Evolutionary conservation across 1,140 invertebrate genomes (phyloP).

Genomic region (Mercenaria mercenaria): DNA sequence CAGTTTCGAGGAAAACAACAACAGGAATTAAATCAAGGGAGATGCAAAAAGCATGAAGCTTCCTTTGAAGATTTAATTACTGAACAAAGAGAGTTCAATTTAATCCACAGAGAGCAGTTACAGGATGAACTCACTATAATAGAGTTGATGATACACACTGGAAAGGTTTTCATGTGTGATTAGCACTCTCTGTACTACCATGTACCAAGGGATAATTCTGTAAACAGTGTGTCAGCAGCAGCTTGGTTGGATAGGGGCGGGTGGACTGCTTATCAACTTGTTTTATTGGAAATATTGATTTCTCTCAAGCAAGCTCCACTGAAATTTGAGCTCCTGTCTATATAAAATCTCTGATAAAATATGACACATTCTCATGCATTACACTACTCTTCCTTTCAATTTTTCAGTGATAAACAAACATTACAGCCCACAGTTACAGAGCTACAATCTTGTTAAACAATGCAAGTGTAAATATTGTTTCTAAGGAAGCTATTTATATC

Average conservation of each 20-base stretch:
- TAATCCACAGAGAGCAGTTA: not conserved
- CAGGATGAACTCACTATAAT: not conserved
- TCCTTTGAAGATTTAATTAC: slow-evolving; percentile 3
- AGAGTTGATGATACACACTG: not conserved
- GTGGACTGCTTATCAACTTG: slow-evolving; percentile 3
- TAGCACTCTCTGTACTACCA: not conserved
- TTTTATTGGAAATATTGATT: slow-evolving; percentile 34
- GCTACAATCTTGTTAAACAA: too few species aligned
- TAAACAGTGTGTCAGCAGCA: slow-evolving; percentile 1
- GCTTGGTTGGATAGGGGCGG: not conserved
- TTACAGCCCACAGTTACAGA: too few species aligned
- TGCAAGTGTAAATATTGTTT: too few species aligned
- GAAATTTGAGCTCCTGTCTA: not conserved
- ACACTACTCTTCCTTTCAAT: too few species aligned
- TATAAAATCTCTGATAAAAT: not conserved
- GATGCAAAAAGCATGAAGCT: not conserved
- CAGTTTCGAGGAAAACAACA: not conserved
- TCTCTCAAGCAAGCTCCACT: not conserved
- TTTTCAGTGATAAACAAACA: too few species aligned
- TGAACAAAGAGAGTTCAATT: slow-evolving; percentile 34
- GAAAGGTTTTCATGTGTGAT: not conserved
- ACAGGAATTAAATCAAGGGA: not conserved
- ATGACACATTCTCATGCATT: too few species aligned
- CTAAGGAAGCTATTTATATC: too few species aligned
- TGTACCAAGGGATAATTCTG: not conserved